Evolutionary conservation across 2,888 invertebrate species (phyloP).

Genomic region (Chrysina gloriosa): DNA sequence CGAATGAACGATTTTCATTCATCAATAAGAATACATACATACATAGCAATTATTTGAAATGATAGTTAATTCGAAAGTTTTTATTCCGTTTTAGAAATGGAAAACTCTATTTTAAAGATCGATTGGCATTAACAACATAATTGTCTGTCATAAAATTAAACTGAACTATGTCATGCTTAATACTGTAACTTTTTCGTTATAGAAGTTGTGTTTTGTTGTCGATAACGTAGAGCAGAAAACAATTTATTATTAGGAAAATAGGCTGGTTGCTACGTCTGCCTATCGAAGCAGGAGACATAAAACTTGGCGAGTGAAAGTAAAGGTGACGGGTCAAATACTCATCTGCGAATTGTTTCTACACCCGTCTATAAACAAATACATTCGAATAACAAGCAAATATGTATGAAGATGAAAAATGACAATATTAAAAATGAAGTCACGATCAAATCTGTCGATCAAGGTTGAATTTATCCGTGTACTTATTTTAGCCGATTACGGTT

Average conservation of each 20-base stretch:
- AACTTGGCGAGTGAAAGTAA: slow-evolving; percentile 11
- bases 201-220: too few relatives aligned
- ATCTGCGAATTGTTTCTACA: not conserved
- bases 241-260: not conserved
- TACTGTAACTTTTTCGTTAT: too few relatives aligned
- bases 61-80: too few relatives aligned
- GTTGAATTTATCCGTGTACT: not conserved
- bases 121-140: too few relatives aligned
- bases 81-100: too few relatives aligned
- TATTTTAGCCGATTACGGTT: slow-evolving; percentile 6
- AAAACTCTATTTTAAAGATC: too few relatives aligned
- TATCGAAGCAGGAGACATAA: not conserved
- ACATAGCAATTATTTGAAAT: too few relatives aligned
- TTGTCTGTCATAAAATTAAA: too few relatives aligned
- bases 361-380: not conserved
- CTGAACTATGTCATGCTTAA: too few relatives aligned
- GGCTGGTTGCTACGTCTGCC: not conserved
- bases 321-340: slow-evolving; percentile 23
- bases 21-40: too few relatives aligned
- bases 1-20: too few relatives aligned
- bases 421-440: slow-evolving; percentile 1
- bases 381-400: not conserved
- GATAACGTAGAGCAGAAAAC: too few relatives aligned
- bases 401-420: not conserved
- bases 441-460: slow-evolving; percentile 22